These are phyloP conservation scores for Diuraphis noxia DNA, from an alignment of 1,140 invertebrate genomes.

Conservation along the genomic window DNA sequence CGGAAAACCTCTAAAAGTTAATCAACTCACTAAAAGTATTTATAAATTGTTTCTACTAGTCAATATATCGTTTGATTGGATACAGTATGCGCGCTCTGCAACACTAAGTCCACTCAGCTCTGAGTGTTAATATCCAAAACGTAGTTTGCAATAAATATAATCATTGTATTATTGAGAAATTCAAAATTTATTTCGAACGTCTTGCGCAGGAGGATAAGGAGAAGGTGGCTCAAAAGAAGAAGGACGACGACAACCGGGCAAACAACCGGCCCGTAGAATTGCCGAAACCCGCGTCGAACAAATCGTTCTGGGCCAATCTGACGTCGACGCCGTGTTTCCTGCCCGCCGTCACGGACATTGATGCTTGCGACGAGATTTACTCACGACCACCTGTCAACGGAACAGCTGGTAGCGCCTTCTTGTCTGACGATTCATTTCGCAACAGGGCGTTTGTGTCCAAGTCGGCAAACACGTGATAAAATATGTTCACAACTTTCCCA, in stretches of 20 bases:
- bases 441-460: slow-evolving; percentile 55
- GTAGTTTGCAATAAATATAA: not conserved
- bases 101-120: not conserved
- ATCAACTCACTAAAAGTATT: not conserved
- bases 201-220: not conserved
- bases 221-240: not conserved
- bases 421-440: slow-evolving; percentile 39
- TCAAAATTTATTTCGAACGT: not conserved
- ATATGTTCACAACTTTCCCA: not conserved
- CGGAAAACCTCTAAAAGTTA: not conserved
- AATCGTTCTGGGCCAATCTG: slow-evolving; percentile 5
- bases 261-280: not conserved
- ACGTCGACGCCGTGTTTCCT: slow-evolving; percentile 53
- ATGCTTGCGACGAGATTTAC: not conserved
- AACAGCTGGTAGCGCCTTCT: slow-evolving; percentile 16
- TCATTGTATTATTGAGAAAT: no score
- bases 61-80: not conserved
- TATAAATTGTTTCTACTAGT: not conserved
- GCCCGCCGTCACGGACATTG: slow-evolving; percentile 53
- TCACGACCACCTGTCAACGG: slow-evolving; percentile 17
- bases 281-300: not conserved
- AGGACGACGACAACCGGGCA: not conserved
- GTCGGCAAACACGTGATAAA: not conserved
- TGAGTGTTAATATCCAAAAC: not conserved
- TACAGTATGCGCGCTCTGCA: not conserved